A percentile compares a stretch with the other conserved stretches of the same genome.
These are phyloP conservation scores for Desoria tigrina DNA, from an alignment of 2,888 invertebrate genomes.

Conservation along the genomic window DNA sequence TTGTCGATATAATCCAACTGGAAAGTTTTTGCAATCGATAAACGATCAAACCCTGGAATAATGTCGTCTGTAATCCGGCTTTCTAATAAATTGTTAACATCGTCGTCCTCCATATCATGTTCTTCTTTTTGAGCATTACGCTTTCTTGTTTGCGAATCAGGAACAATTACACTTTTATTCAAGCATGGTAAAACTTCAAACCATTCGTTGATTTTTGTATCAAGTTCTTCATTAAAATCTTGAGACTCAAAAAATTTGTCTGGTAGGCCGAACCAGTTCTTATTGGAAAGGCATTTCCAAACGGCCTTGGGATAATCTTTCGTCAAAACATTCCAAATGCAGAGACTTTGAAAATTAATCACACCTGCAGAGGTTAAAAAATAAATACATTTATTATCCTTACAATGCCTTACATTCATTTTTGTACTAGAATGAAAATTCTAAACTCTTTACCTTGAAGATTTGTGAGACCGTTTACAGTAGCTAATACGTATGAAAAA, in stretches of 20 bases:
- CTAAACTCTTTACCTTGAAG: constrained; percentile 24
- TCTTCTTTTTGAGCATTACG: too few relatives aligned
- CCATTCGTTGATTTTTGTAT: constrained; percentile 9
- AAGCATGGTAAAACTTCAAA: constrained; percentile 21
- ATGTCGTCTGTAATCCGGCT: constrained; percentile 45
- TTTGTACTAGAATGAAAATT: not conserved
- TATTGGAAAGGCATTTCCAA: constrained; percentile 27
- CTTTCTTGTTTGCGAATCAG: constrained; percentile 6
- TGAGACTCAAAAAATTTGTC: constrained; percentile 3
- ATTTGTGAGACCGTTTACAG: constrained; percentile 33
- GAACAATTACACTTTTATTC: too few relatives aligned
- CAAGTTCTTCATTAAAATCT: constrained; percentile 10
- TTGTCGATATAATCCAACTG: constrained; percentile 16
- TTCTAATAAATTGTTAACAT: constrained; percentile 47
- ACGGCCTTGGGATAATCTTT: constrained; percentile 18
- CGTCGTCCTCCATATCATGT: constrained; percentile 47
- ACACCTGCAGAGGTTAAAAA: constrained; percentile 25
- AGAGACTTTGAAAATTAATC: constrained; percentile 34
- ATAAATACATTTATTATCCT: too few relatives aligned
- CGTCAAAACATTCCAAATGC: constrained; percentile 11
- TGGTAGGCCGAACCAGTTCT: constrained; percentile 30
- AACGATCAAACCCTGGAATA: constrained; percentile 9
- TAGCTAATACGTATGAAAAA: constrained; percentile 27
- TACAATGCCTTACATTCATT: too few relatives aligned
- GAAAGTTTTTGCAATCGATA: too few relatives aligned